Base-by-base conservation (phyloP, 2,113 vertebrate genomes). In the Oxygymnocypris stewartii region DNA sequence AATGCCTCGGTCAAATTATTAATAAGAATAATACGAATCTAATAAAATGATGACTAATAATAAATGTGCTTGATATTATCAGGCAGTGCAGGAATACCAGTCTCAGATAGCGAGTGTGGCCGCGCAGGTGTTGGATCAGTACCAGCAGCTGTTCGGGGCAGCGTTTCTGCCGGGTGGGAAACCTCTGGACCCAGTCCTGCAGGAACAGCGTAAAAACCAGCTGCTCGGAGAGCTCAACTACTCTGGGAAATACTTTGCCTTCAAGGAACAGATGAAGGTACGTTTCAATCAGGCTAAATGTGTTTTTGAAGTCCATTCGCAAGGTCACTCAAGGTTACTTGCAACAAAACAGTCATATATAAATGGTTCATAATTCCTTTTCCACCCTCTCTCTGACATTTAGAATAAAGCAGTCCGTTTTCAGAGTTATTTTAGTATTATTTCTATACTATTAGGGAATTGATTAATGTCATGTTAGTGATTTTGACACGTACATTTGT, bases 251-350 rank as follows among this genome's bases (percentile, higher is more conserved):
- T 98, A 98, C 75, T 97, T 98, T 82, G 93, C 96, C 87, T 97
- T 97, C 87, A 99, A 98, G 89, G 98, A 99, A 74, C 96, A 97
- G 88, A 94, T 99, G 35, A 98, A 99, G 96, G 98, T 98, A 85
- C 88, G 90, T 37, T 37, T 82, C 1, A 77, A 8, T 47, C 40
- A 25, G 3, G 16, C 37, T 71, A 37, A 37, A 71, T 37, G 67
- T 20, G 1, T 4, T 20, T 18, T 16, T 54, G 16, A 57, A 71
- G 18, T 20, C 35, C 18, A 40, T 71, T 71, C 10, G 6, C 16
- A 69, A 35, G 14, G 4, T 14, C 28, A 31, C 28, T 28, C 63
- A 35, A 35, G 16, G 16, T 71, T 37, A 10, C 14, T 37, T 71
- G 67, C 16, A 4, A 71, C 16, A 20, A 20, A 69, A 71, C 8